phyloP scores from a whole-genome alignment of 1,140 invertebrate genomes.

The Metopolophium dirhodum region DNA sequence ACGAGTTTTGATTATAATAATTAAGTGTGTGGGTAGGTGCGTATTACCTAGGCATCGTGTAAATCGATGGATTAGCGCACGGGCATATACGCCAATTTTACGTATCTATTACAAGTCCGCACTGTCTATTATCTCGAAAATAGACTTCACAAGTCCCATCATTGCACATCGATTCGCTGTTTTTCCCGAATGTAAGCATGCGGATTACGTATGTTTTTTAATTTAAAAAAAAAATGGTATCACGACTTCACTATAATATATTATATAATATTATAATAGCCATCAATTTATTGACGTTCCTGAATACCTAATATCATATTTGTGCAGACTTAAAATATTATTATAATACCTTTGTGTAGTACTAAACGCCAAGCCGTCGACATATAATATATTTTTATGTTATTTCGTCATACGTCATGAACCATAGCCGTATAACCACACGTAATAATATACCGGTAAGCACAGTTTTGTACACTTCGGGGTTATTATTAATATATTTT shows the following conservation, averaged over 20 bases:
- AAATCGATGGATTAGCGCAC: neutral
- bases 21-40: neutral
- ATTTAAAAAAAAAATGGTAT: neutral
- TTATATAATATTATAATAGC: neutral
- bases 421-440: neutral
- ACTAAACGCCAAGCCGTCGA: neutral
- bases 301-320: neutral
- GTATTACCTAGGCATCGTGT: neutral
- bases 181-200: too few species aligned
- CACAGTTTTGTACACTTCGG: neutral
- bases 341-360: neutral
- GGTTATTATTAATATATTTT: neutral
- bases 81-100: too few species aligned
- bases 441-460: neutral
- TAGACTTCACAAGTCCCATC: too few species aligned
- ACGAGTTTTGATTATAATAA: neutral
- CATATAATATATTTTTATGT: neutral
- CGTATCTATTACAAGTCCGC: neutral
- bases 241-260: neutral
- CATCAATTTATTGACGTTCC: neutral
- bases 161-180: too few species aligned
- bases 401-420: neutral
- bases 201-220: too few species aligned
- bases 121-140: too few species aligned
- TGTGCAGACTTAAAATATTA: neutral